Evolutionary conservation across 2,113 vertebrate species (phyloP), one percentile per base, ranked within the genome.

Genomic region (Carassius auratus): DNA sequence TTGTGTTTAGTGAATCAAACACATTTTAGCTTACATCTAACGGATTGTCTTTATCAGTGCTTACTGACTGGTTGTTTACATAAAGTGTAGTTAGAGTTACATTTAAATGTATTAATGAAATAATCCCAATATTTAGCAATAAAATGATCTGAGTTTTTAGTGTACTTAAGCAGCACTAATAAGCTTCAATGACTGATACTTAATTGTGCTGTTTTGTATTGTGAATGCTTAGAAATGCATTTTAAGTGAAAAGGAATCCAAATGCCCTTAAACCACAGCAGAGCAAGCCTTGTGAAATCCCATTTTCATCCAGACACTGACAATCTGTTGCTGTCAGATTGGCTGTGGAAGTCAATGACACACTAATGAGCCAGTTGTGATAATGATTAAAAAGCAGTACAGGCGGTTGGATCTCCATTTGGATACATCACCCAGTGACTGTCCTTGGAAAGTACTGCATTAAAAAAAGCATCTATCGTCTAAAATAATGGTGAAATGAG

Each of bases 301-400:
- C 52, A 84, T 68, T 68, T 57, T 85, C 30, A 83, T 45, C 38
- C 75, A 86, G 45, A 71, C 61, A 68, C 76, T 50, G 81, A 73
- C 57, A 86, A 76, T 86, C 81, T 81, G 76, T 76, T 84, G 76
- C 76, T n/a, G 81, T 81, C 50, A 69, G 76, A 76, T 57, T 80
- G 59, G 19, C 68, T 68, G 26, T 12, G 59, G 50, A 57, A 59
- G 68, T 81, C 83, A 88, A 69, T 84, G 81, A 86, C 81, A 86
- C 48, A 69, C 81, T 88, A 86, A 86, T 69, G 36, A 84, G 69
- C 61, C 76, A 76, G 81, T 83, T 17, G 14, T 64, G 81, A 71
- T 88, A 61, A 86, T 81, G 68, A 86, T 88, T 83, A 81, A 84
- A 84, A 84, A 86, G 62, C 78, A 66, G 76, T 88, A 81, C 50